Base-by-base conservation (phyloP, 2,888 invertebrate species). In the Prenolepis imparis region DNA sequence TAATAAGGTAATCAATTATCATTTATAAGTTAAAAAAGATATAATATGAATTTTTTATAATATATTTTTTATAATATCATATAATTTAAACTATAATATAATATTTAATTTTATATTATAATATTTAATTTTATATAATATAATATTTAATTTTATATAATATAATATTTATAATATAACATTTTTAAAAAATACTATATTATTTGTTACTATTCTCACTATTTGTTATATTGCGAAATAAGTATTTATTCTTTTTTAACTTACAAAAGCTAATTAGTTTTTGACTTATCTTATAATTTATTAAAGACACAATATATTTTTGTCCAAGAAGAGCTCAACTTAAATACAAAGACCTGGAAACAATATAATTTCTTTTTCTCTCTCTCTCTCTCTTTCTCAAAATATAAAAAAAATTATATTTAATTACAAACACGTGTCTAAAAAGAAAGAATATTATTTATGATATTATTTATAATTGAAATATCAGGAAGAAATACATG, bases 171-270 rank as follows among this genome's bases (percentile, higher is more conserved):
- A 28, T 24, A 41, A 73, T 41, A 18, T 39, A 57, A 57, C 11
- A 21, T n/a, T n/a, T 55, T 36, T 8, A 21, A 57, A 59, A 72
- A 18, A 41, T 9, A 8, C 1, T 70, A 15, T 21, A 9, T 21
- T 57, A 11, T 57, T 57, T 70, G 0, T 39, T 21, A 18, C 9
- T 70, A 21, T 11, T 36, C 12, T 67, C n/a, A 12, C 32, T 32
- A 24, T 72, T 24, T 21, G 5, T 63, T 63, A 63, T n/a, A 21
- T 15, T 32, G 11, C 21, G 15, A 36, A 32, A 48, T n/a, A 48
- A 63, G 44, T 36, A 44, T 18, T 72, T 41, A 41, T 39, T 74
- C 0, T 21, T 3, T 48, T 21, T 74, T 74, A 74, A 63, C 48
- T 48, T 63, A 15, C 11, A 32, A 44, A 48, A 1, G 1, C 5